phyloP scores from a whole-genome alignment of 2,797 vertebrate species.

The Pyrocephalus nanus region DNA sequence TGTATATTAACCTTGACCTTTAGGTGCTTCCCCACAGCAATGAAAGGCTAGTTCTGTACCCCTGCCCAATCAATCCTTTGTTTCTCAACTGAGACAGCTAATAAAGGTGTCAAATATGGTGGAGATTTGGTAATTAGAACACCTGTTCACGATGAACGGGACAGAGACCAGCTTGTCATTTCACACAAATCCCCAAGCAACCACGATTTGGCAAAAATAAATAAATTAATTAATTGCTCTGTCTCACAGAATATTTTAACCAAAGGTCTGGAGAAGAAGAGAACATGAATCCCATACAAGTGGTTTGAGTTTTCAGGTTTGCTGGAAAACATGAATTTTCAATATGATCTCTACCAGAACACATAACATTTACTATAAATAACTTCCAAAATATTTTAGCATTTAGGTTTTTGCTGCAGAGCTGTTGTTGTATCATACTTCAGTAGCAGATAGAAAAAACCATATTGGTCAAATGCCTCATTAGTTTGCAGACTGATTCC shows the following conservation, averaged over 20 bases:
- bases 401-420: not conserved
- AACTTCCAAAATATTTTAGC: not conserved
- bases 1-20: slow-evolving; percentile 62
- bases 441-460: not conserved
- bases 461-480: not conserved
- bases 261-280: not conserved
- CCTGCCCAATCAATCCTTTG: slow-evolving; percentile 43
- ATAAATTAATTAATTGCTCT: not conserved
- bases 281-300: not conserved
- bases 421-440: not conserved
- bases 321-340: not conserved
- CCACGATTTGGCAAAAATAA: not conserved
- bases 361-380: not conserved
- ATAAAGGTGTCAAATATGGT: slow-evolving; percentile 50
- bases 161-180: slow-evolving; percentile 44
- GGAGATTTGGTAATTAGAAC: slow-evolving; percentile 46
- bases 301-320: not conserved
- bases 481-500: not conserved
- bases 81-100: slow-evolving; percentile 45
- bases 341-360: not conserved
- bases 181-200: slow-evolving; percentile 10
- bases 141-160: slow-evolving; percentile 21
- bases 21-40: slow-evolving; percentile 56
- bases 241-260: not conserved
- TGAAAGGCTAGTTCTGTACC: slow-evolving; percentile 36